These are phyloP conservation scores for Euschistus heros DNA, from an alignment of 1,140 invertebrate species.

Conservation along the genomic window DNA sequence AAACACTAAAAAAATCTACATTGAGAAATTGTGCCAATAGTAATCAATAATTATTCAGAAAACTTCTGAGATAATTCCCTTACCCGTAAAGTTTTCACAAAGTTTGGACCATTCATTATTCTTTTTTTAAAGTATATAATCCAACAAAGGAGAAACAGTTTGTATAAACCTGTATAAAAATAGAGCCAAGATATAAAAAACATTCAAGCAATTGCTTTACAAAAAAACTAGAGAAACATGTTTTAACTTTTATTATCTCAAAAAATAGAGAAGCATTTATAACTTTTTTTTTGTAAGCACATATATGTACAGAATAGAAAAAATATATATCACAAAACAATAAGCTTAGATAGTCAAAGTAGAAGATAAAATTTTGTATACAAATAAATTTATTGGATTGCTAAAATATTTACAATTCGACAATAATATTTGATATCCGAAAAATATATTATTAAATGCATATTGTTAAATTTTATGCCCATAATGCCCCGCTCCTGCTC, in stretches of 20 bases:
- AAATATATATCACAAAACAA: slow-evolving; percentile 2
- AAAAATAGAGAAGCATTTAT: slow-evolving; percentile 7
- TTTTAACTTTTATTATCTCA: neutral
- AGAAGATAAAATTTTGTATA: neutral
- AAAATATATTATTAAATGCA: no score
- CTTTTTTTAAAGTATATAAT: neutral
- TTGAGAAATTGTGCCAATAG: no score
- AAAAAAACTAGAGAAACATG: slow-evolving; percentile 14
- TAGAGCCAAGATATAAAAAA: slow-evolving; percentile 18
- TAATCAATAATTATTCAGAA: no score
- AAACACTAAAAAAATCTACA: no score
- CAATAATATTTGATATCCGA: no score
- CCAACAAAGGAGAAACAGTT: neutral
- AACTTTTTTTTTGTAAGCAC: neutral
- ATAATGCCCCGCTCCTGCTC: no score
- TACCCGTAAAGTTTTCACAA: slow-evolving; percentile 4
- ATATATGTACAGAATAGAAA: slow-evolving; percentile 5
- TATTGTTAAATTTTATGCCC: no score
- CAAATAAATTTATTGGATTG: no score
- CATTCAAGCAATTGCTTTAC: neutral
- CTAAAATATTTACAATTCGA: no score
- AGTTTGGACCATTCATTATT: neutral
- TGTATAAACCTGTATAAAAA: slow-evolving; percentile 7
- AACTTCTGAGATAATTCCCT: no score
- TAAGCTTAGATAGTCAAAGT: neutral